A percentile compares a stretch with the other conserved stretches of the same genome.
Evolutionary conservation across 35 echinoderm and acorn worm genomes (phyloP).

Genomic region (Amphiura filiformis): DNA sequence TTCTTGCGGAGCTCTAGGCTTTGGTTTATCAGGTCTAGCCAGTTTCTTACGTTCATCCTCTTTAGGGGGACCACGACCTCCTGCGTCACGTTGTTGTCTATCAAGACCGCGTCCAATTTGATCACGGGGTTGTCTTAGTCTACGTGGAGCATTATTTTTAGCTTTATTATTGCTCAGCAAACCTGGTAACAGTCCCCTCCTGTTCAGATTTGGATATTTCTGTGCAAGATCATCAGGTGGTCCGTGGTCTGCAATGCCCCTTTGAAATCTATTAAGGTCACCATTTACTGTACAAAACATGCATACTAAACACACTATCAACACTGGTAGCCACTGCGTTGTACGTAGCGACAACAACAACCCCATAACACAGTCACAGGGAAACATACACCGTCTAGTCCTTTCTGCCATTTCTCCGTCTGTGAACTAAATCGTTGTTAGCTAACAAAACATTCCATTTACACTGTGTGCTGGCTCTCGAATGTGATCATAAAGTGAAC

Average conservation of each 20-base stretch:
- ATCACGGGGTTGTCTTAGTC: neutral
- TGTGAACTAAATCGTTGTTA: neutral
- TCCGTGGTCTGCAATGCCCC: neutral
- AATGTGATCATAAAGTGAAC: neutral
- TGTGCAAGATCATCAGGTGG: slow-evolving; percentile 8
- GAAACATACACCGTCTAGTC: neutral
- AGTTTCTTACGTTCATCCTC: neutral
- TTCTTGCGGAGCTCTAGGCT: slow-evolving; percentile 50
- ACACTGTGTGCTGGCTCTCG: neutral
- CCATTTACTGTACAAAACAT: neutral
- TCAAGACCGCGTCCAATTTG: neutral
- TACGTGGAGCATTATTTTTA: neutral
- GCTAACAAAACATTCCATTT: neutral
- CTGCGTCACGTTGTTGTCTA: slow-evolving; percentile 14
- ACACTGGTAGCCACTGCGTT: neutral
- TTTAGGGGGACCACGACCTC: neutral
- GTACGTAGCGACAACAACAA: slow-evolving; percentile 8
- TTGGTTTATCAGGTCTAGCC: slow-evolving; percentile 20
- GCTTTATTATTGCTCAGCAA: slow-evolving; percentile 49
- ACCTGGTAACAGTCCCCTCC: slow-evolving; percentile 65
- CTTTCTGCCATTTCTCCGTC: neutral
- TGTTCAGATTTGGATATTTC: slow-evolving; percentile 68
- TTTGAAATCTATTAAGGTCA: neutral
- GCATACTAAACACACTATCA: neutral
- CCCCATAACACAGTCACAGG: neutral